These are phyloP conservation scores for Latrodectus hesperus DNA, from an alignment of 2,888 invertebrate genomes.

Conservation along the genomic window DNA sequence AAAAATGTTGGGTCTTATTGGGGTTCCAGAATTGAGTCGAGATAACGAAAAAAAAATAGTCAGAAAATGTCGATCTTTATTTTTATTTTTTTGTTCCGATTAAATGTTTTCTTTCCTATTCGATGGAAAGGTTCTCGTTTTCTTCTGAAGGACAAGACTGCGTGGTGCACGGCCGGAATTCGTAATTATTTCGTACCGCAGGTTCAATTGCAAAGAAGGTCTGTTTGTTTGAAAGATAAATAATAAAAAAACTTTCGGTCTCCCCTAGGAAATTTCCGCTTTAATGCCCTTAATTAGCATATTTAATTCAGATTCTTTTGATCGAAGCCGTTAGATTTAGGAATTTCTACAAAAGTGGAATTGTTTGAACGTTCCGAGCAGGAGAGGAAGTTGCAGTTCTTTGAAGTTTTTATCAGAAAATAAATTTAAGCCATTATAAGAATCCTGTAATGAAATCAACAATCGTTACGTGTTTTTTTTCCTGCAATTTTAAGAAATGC, in stretches of 20 bases:
- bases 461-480: too few relatives aligned
- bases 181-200: conserved; percentile 42
- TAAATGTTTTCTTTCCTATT: conserved; percentile 44
- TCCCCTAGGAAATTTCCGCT: conserved; percentile 37
- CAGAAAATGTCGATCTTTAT: conserved; percentile 17
- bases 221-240: conserved; percentile 22
- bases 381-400: too few relatives aligned
- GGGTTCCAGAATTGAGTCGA: neutral
- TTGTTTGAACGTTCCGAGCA: too few relatives aligned
- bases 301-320: conserved; percentile 28
- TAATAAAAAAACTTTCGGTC: neutral
- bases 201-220: conserved; percentile 14
- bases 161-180: conserved; percentile 19
- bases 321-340: too few relatives aligned
- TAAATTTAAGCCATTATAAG: too few relatives aligned
- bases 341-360: too few relatives aligned
- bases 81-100: conserved; percentile 21
- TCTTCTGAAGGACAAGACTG: conserved; percentile 6
- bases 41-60: conserved; percentile 15
- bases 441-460: too few relatives aligned
- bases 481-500: too few relatives aligned
- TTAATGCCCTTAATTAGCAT: conserved; percentile 58
- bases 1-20: neutral
- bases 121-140: conserved; percentile 9
- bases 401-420: too few relatives aligned